These are phyloP conservation scores for Petrocephalus zakoni DNA, from an alignment of 2,113 vertebrate genomes.

Conservation along the genomic window DNA sequence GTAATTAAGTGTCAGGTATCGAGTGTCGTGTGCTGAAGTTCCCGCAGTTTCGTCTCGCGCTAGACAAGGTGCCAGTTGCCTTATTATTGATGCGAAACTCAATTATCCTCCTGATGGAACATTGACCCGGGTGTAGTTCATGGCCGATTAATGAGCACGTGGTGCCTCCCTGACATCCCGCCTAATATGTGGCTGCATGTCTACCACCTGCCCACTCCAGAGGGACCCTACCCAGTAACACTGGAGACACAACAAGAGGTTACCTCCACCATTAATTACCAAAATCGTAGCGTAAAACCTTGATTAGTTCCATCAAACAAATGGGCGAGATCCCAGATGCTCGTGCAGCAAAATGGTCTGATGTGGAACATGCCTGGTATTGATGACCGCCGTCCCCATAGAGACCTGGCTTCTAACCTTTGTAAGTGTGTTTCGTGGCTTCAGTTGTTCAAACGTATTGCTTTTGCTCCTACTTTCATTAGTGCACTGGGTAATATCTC, in stretches of 20 bases:
- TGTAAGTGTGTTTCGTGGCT: background rate
- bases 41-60: background rate
- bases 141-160: slow-evolving; percentile 24
- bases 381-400: background rate
- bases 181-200: background rate
- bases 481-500: background rate
- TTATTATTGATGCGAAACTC: slow-evolving; percentile 35
- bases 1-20: background rate
- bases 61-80: background rate
- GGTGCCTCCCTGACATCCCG: background rate
- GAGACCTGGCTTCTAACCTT: background rate
- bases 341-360: background rate
- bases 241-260: background rate
- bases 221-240: background rate
- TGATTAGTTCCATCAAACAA: slow-evolving; percentile 4
- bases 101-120: slow-evolving; percentile 30
- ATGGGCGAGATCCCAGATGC: background rate
- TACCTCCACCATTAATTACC: background rate
- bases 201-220: slow-evolving; percentile 7
- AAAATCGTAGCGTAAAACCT: background rate
- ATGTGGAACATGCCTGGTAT: background rate
- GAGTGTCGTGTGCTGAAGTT: background rate
- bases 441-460: background rate
- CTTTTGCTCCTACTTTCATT: background rate
- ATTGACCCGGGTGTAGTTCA: slow-evolving; percentile 23